Evolutionary conservation across 64 coral and sea anemone species (phyloP).

Genomic region (Platygyra sinensis): DNA sequence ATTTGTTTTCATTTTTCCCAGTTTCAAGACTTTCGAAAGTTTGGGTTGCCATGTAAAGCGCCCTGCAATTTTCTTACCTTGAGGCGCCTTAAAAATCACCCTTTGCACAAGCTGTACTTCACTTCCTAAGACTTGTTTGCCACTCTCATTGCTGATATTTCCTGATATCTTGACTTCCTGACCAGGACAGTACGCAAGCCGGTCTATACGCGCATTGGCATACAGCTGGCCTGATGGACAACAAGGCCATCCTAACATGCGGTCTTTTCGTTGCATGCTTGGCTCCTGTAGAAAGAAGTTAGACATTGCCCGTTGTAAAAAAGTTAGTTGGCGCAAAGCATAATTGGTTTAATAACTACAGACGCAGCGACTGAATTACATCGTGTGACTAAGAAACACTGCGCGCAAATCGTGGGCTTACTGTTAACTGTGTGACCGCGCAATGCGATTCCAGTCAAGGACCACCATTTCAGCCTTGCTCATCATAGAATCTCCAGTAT

Average conservation of each 20-base stretch:
- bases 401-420: too few species aligned
- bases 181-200: conserved; percentile 24
- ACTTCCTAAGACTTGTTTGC: conserved; percentile 22
- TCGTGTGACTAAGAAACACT: too few species aligned
- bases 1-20: too few species aligned
- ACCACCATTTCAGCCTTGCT: too few species aligned
- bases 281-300: neutral
- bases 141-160: conserved; percentile 8
- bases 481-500: too few species aligned
- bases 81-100: conserved; percentile 13
- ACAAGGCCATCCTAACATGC: neutral
- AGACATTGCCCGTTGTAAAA: neutral
- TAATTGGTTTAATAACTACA: too few species aligned
- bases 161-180: conserved; percentile 36
- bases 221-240: conserved; percentile 29
- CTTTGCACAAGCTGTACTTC: conserved; percentile 32
- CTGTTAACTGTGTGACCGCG: too few species aligned
- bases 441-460: too few species aligned
- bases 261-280: conserved; percentile 22
- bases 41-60: too few species aligned
- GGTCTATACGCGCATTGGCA: neutral
- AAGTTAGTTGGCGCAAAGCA: too few species aligned
- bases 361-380: too few species aligned
- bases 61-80: neutral
- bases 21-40: too few species aligned